Evolutionary conservation across 1,140 invertebrate genomes (phyloP), one percentile per base, ranked within the genome.

Genomic region (Nylanderia fulva): DNA sequence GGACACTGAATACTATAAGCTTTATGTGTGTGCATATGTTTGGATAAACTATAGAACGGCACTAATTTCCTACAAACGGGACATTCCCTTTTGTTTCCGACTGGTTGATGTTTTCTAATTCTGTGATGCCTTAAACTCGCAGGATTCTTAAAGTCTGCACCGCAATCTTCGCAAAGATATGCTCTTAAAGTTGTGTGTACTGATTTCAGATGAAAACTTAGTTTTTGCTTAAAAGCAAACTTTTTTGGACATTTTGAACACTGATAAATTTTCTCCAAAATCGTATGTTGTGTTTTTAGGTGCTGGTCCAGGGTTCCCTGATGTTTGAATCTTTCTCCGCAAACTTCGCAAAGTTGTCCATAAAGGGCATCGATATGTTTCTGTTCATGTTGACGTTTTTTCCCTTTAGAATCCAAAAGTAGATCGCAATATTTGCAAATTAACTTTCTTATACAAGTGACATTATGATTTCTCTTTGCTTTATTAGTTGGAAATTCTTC

Each of bases 21-120:
- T 61, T 95, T 95, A 64, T 95, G 94, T 0, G 94, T 95, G 27
- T 95, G 93, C 94, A 95, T 95, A 27, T 95, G 94, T 39, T 95
- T 95, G 0, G 94, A 95, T 29, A 95, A 90, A 74, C 94, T 94
- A 56, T 95, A 95, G 84, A 94, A 94, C 1, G 94, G 94, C 13
- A 95, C 92, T 80, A 95, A 68, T 72, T 95, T 95, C 33, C 92
- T 91, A 45, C 94, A 95, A 33, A 94, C 93, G 3, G 85, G 86
- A 85, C 94, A 95, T 64, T 94, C 94, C 0, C 93, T 88, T 72
- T 94, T 95, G 72, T 94, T 94, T 0, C 93, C 92, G 2, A 91
- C 83, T 1, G 93, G 91, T 60, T 94, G 93, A 83, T 95, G 94
- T 66, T 95, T 95, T 24, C 94, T 87, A n/a, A 95, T 94, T 69